Percentiles rank a stretch among this genome's conserved stretches.
Conservation (phyloP, 2,888 invertebrate genomes). For the Lithophane leautieri region DNA sequence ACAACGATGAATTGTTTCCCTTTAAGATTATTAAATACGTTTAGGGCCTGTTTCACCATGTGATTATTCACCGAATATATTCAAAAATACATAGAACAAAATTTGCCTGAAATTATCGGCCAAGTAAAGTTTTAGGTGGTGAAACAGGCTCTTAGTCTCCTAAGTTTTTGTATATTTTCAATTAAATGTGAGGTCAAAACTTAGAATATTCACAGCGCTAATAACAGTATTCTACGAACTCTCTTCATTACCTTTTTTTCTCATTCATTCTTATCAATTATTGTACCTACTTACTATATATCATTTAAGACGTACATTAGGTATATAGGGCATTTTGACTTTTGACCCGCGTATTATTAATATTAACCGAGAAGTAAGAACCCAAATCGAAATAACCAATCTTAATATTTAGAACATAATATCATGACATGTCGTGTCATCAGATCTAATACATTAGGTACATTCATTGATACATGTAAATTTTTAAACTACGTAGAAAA, state of each 20-base stretch:
- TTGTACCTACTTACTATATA: slow-evolving; percentile 60
- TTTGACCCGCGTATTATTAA: slow-evolving; percentile 43
- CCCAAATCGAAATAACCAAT: slow-evolving; percentile 33
- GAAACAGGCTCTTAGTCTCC: slow-evolving; percentile 7
- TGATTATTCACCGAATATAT: background rate
- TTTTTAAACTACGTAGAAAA: slow-evolving; percentile 76
- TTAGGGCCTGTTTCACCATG: slow-evolving; percentile 30
- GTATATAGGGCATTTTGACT: slow-evolving; percentile 57
- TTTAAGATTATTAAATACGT: slow-evolving; percentile 39
- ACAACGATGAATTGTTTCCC: slow-evolving; percentile 48
- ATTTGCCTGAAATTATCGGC: background rate
- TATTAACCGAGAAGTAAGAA: slow-evolving; percentile 38
- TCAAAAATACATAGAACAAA: background rate
- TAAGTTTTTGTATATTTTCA: slow-evolving; percentile 58
- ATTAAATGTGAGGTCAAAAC: slow-evolving; percentile 62
- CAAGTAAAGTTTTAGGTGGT: slow-evolving; percentile 10
- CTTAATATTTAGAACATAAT: slow-evolving; percentile 45
- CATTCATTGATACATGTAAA: slow-evolving; percentile 59
- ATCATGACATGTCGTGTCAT: slow-evolving; percentile 32
- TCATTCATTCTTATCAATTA: slow-evolving; percentile 55
- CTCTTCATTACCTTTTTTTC: slow-evolving; percentile 35
- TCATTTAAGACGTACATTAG: slow-evolving; percentile 57
- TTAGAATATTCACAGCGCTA: slow-evolving; percentile 69
- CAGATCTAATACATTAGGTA: slow-evolving; percentile 47
- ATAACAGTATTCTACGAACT: slow-evolving; percentile 62